Conservation (phyloP, 2,113 vertebrate genomes). For the Coregonus clupeaformis region DNA sequence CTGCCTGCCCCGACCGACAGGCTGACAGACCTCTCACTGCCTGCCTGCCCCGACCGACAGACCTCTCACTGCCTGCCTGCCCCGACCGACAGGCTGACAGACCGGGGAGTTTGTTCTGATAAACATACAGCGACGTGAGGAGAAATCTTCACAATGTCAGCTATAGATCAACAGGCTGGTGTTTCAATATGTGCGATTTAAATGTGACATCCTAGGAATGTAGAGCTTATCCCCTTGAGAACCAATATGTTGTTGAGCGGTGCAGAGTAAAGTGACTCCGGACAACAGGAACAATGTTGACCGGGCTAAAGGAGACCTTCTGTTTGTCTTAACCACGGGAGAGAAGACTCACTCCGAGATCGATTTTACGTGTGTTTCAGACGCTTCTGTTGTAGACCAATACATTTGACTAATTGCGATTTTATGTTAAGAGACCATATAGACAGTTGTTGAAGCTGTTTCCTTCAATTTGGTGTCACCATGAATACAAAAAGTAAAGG, state of each 20-base stretch:
- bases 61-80: constrained; percentile 21
- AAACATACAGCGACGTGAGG: constrained; percentile 22
- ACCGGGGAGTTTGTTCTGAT: constrained; percentile 5
- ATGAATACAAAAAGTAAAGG: neutral
- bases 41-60: no score
- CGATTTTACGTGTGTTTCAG: neutral
- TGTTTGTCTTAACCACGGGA: constrained; percentile 1
- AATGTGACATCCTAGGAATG: constrained; percentile 53
- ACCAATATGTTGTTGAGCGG: neutral
- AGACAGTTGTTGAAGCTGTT: neutral
- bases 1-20: constrained; percentile 22
- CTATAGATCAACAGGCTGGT: constrained; percentile 9
- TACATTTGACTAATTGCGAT: neutral
- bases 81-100: no score
- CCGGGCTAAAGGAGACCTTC: neutral
- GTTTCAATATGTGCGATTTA: constrained; percentile 61
- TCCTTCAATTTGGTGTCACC: neutral
- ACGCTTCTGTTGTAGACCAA: neutral
- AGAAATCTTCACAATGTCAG: neutral
- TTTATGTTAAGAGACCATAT: neutral
- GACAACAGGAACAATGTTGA: neutral
- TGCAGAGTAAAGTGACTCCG: neutral
- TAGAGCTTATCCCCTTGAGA: constrained; percentile 38
- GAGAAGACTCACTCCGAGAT: neutral
- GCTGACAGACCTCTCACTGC: no score